These are phyloP conservation scores for Mnemiopsis leidyi DNA, from an alignment of 37 sponge, comb jelly and placozoan species.

Conservation along the genomic window DNA sequence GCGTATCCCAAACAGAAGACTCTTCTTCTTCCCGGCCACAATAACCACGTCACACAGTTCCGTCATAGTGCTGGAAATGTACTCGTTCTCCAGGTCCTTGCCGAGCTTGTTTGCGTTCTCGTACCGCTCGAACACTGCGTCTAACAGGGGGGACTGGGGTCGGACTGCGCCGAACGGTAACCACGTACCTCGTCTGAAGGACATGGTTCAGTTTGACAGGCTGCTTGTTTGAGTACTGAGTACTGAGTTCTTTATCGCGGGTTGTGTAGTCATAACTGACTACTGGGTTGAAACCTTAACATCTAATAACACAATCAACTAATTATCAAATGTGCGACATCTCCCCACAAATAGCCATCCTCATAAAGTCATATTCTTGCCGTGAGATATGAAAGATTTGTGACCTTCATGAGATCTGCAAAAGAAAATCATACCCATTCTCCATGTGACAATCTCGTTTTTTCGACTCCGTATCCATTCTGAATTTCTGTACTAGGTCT, in stretches of 20 bases:
- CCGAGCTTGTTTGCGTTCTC: conserved; percentile 79
- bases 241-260: too few species aligned
- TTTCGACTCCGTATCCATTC: conserved; percentile 35
- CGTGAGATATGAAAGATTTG: too few species aligned
- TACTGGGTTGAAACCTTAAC: background rate
- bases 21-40: background rate
- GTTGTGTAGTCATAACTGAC: too few species aligned
- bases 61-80: background rate
- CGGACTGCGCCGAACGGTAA: conserved; percentile 81
- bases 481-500: conserved; percentile 19
- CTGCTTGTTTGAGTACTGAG: too few species aligned
- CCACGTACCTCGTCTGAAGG: conserved; percentile 76
- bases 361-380: too few species aligned
- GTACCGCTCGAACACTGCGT: conserved; percentile 76
- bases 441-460: conserved; percentile 52
- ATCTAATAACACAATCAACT: too few species aligned
- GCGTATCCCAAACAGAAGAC: conserved; percentile 14
- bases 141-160: conserved; percentile 77
- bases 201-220: too few species aligned
- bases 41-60: conserved; percentile 43
- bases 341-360: too few species aligned
- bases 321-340: too few species aligned
- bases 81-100: conserved; percentile 72
- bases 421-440: background rate
- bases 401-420: too few species aligned